Conservation (phyloP, 92 coral and sea anemone genomes). For the Pocillopora meandrina region DNA sequence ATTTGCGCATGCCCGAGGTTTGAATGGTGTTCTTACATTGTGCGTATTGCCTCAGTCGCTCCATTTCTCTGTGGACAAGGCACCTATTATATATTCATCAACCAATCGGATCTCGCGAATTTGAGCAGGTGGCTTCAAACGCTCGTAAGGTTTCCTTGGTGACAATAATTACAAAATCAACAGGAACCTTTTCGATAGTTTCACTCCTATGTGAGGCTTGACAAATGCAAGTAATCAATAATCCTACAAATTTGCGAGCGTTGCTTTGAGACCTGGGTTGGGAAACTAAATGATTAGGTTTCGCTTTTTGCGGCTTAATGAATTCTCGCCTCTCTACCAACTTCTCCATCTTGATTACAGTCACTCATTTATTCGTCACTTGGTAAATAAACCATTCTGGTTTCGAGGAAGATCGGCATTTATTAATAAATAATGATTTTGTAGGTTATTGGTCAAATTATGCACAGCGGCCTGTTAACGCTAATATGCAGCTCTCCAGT, state of each 20-base stretch:
- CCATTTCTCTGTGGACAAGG: not conserved
- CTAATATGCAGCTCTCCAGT: not conserved
- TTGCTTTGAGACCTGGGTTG: too few species aligned
- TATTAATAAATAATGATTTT: conserved; percentile 43
- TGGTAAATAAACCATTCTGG: conserved; percentile 23
- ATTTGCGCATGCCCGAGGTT: not conserved
- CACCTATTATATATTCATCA: not conserved
- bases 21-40: not conserved
- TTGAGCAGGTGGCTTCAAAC: conserved; percentile 27
- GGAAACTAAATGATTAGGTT: not conserved
- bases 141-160: conserved; percentile 4
- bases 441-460: conserved; percentile 36
- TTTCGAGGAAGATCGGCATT: conserved; percentile 22
- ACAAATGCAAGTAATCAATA: not conserved
- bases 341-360: too few species aligned
- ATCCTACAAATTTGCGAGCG: not conserved
- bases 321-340: not conserved
- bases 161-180: conserved; percentile 12
- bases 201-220: not conserved
- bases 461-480: conserved; percentile 19
- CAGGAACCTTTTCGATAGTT: not conserved
- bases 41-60: not conserved
- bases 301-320: not conserved
- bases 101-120: conserved; percentile 27
- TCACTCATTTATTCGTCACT: conserved; percentile 1